Base-by-base conservation (phyloP, 2,888 invertebrate genomes). In the Macrosoma leucophasiata region DNA sequence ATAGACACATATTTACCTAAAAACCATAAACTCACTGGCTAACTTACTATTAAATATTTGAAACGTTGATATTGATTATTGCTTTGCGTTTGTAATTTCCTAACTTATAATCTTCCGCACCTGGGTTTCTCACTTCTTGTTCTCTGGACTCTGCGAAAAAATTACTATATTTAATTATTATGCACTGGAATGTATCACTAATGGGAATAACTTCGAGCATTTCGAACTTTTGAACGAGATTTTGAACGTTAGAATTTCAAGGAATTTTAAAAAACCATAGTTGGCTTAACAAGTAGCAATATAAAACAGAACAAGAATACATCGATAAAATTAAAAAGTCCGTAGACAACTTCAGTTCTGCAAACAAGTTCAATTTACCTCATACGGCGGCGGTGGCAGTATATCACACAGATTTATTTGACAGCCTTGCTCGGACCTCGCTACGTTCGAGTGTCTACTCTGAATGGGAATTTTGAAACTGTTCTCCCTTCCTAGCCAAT, bases 331-430 rank as follows among this genome's bases (percentile, higher is more conserved):
- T 63, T 15, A 24, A 34, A 38, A 33, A 29, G 27, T 36, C 19
- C 10, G 26, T 28, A 26, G 18, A 64, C 61, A n/a, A n/a, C n/a
- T n/a, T n/a, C n/a, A n/a, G n/a, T n/a, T n/a, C 19, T 9, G 26
- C 25, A 26, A 21, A 64, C 61, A 65, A 64, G 52, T 68, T 69
- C 71, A 75, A 69, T 67, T 74, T 75, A 82, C 84, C 81, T 88
- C 88, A 65, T 88, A 88, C 47, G 87, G 87, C 22, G 87, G 87
- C 48, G 88, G 88, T 39, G 88, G 88, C 50, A 89, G 63, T 85
- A 88, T 87, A 72, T 89, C 88, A 72, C 88, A 88, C 76, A 88
- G 87, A 74, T 88, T 89, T 61, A 85, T 79, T 74, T 85, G 85
- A 75, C 84, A 84, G 65, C 82, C 76, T 61, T 81, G 82, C 55